phyloP scores from a whole-genome alignment of 2,797 vertebrate species.

The Emydoidea blandingii region DNA sequence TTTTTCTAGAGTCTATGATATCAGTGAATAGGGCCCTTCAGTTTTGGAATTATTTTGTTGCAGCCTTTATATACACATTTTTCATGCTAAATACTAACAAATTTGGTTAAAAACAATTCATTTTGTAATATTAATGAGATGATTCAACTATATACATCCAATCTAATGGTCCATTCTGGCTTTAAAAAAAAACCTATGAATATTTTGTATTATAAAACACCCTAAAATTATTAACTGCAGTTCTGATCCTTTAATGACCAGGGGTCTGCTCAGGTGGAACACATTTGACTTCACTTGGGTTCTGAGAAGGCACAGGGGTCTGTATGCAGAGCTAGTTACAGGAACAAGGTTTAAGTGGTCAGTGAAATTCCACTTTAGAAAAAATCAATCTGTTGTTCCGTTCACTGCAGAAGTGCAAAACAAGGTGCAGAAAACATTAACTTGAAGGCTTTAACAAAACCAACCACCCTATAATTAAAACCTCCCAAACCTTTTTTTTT shows the following conservation, averaged over 20 bases:
- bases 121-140: background rate
- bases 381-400: background rate
- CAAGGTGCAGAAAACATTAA: background rate
- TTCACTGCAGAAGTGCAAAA: background rate
- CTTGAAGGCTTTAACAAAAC: background rate
- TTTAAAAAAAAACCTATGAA: background rate
- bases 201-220: background rate
- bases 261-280: background rate
- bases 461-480: background rate
- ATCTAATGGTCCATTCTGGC: background rate
- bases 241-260: background rate
- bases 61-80: background rate
- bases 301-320: background rate
- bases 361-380: background rate
- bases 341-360: background rate
- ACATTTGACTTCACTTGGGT: background rate
- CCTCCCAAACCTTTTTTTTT: background rate
- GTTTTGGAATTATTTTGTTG: background rate
- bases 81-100: background rate
- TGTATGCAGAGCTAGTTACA: background rate
- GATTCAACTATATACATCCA: background rate
- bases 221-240: background rate
- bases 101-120: fast-evolving
- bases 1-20: background rate
- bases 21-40: background rate